Conservation (phyloP, 2,113 vertebrate genomes). For the Misgurnus mizolepis region DNA sequence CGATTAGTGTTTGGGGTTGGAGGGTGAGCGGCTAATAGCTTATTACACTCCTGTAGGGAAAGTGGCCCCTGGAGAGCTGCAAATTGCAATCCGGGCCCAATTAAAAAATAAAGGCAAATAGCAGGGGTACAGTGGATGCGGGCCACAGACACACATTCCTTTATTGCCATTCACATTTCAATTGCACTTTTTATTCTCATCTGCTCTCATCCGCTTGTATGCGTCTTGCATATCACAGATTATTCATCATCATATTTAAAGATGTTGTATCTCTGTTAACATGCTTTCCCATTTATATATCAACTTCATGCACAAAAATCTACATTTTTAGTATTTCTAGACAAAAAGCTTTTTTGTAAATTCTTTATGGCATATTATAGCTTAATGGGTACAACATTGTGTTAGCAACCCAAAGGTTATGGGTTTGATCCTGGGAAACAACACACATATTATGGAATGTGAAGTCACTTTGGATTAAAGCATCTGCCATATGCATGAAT, state of each 20-base stretch:
- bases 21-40: slow-evolving; percentile 70
- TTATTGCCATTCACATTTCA: slow-evolving; percentile 53
- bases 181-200: slow-evolving; percentile 52
- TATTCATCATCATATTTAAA: background rate
- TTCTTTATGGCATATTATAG: too few species aligned
- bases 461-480: too few species aligned
- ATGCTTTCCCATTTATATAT: background rate
- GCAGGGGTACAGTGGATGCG: slow-evolving; percentile 46
- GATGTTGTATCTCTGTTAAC: background rate
- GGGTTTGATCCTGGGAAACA: too few species aligned
- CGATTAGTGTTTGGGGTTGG: slow-evolving; percentile 66
- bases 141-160: slow-evolving; percentile 66
- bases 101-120: slow-evolving; percentile 66
- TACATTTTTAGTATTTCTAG: too few species aligned
- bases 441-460: too few species aligned
- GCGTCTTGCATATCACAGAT: background rate
- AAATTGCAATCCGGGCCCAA: slow-evolving; percentile 68
- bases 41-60: slow-evolving; percentile 73
- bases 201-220: background rate
- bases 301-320: too few species aligned
- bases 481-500: too few species aligned
- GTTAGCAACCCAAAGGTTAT: too few species aligned
- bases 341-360: too few species aligned
- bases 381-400: too few species aligned
- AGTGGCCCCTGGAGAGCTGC: slow-evolving; percentile 71